Conservation (phyloP, 2,797 vertebrate species). For the Monodelphis domestica region DNA sequence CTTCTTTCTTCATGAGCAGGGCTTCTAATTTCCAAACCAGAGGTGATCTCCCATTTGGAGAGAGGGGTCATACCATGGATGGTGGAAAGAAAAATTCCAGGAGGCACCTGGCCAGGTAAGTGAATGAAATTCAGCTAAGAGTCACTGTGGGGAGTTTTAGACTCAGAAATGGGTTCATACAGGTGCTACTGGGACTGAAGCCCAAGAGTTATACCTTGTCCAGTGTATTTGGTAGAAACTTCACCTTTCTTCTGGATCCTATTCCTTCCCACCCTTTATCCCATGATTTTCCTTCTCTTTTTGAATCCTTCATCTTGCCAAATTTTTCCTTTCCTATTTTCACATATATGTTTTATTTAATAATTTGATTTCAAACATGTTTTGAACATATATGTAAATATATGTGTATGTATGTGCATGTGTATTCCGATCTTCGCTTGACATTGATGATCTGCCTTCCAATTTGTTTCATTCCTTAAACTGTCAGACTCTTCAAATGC, state of each 20-base stretch:
- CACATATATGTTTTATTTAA: neutral
- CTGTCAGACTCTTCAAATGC: neutral
- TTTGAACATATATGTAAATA: neutral
- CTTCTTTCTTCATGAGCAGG: neutral
- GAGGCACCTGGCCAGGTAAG: neutral
- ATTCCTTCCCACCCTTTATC: neutral
- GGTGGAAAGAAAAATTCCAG: neutral
- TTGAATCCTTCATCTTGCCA: neutral
- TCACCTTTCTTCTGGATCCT: neutral
- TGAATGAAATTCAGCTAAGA: neutral
- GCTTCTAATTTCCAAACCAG: neutral
- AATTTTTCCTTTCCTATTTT: neutral
- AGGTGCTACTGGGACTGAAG: neutral
- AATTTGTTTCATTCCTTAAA: neutral
- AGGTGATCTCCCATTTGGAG: neutral
- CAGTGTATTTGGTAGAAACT: neutral
- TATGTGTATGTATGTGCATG: neutral
- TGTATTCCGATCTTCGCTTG: neutral
- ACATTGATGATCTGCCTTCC: neutral
- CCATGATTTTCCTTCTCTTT: neutral
- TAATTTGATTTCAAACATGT: no score
- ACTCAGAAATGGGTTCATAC: neutral
- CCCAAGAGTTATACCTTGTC: neutral
- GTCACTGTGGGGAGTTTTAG: neutral
- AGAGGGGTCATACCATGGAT: neutral